Base-by-base conservation (phyloP, 2,888 invertebrate species). In the Altica lythri region DNA sequence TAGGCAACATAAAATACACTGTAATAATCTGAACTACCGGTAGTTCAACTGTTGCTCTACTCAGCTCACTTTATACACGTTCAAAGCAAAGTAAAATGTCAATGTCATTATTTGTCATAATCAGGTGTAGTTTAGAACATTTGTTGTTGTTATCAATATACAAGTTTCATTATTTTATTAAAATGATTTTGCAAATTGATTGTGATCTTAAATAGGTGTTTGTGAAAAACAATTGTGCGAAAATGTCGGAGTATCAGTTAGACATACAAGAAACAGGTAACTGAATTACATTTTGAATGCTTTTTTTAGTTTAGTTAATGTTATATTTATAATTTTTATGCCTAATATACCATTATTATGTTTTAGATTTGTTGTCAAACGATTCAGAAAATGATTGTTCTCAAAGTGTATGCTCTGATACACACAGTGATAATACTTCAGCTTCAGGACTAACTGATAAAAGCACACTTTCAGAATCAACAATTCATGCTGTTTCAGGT, bases 321-420 rank as follows among this genome's bases (percentile, higher is more conserved):
- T n/a, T n/a, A n/a, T n/a, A n/a, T n/a, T n/a, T n/a, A n/a, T n/a
- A n/a, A n/a, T n/a, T n/a, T n/a, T n/a, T n/a, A n/a, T n/a, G n/a
- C n/a, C n/a, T n/a, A n/a, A n/a, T n/a, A n/a, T 13, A 17, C n/a
- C 27, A 17, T 10, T 29, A 18, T 46, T 44, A 29, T 43, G 34
- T 63, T 62, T 18, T 30, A 68, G 68, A 68, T 55, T 38, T 65
- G 32, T 17, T 59, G 19, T 68, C 64, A 4, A 72, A 72, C 59
- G 77, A 77, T 66, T 77, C 77, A 6, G 76, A 76, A 62, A 68
- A 71, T 19, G 75, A 76, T 55, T 72, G 75, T 27, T 74, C 75
- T 9, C 74, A 75, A 47, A 77, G 77, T 62, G 69, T 74, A 12
- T 74, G 76, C 56, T 76, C 76, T 12, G 77, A 76, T 59, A 75